phyloP scores from a whole-genome alignment of 2,888 invertebrate genomes.

The Alsophila aescularia region DNA sequence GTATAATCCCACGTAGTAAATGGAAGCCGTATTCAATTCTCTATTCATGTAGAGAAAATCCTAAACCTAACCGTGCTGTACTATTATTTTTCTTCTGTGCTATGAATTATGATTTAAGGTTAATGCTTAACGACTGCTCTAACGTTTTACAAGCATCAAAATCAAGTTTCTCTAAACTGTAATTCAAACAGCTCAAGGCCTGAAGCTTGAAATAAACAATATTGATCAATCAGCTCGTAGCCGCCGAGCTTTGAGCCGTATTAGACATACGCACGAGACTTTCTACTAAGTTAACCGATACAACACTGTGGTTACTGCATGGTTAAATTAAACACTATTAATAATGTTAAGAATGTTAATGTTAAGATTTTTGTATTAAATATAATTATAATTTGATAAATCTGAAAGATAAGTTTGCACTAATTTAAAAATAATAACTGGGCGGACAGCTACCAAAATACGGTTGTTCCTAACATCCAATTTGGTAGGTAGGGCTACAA shows the following conservation, averaged over 20 bases:
- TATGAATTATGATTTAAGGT: background rate
- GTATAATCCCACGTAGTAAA: background rate
- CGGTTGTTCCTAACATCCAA: no score
- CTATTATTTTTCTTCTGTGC: background rate
- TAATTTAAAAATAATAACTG: no score
- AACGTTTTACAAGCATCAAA: background rate
- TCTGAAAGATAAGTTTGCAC: no score
- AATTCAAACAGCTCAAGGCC: background rate
- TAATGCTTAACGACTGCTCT: background rate
- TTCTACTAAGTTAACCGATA: slow-evolving; percentile 4
- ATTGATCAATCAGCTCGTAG: slow-evolving; percentile 39
- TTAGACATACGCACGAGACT: slow-evolving; percentile 25
- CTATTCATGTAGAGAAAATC: background rate
- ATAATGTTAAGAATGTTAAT: no score
- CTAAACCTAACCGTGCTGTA: no score
- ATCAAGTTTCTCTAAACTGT: background rate
- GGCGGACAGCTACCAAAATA: no score
- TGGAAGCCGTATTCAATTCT: background rate
- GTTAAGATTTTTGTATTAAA: no score
- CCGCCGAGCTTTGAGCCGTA: slow-evolving; percentile 18
- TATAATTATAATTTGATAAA: no score
- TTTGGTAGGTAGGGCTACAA: no score
- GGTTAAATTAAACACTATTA: background rate
- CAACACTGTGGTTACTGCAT: background rate
- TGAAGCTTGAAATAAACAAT: slow-evolving; percentile 21